phyloP scores from a whole-genome alignment of 2,888 invertebrate species.

The Anorthoa munda region DNA sequence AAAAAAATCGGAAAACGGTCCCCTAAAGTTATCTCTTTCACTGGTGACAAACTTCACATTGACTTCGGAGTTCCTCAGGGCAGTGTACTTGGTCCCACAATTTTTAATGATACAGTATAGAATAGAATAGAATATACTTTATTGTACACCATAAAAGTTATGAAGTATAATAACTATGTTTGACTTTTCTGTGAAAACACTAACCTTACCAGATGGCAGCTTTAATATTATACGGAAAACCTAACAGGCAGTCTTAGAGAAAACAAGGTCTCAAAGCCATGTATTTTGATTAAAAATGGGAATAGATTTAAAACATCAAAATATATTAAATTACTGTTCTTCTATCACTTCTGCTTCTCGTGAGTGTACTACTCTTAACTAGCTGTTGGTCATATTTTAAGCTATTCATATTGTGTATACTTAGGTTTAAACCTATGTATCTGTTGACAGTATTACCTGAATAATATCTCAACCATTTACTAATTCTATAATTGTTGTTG shows the following conservation, averaged over 20 bases:
- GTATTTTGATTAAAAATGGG: too few relatives aligned
- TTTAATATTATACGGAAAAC: background rate
- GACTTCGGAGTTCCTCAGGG: background rate
- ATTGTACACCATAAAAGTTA: too few relatives aligned
- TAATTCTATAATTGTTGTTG: background rate
- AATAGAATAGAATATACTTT: too few relatives aligned
- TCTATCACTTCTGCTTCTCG: background rate
- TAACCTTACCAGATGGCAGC: background rate
- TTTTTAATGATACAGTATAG: background rate
- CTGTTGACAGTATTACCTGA: background rate
- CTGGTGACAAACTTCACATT: background rate
- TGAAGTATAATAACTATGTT: too few relatives aligned
- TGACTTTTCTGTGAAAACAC: background rate
- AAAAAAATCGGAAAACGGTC: background rate
- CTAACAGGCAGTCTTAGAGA: too few relatives aligned
- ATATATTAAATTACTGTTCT: background rate
- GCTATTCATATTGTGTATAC: background rate
- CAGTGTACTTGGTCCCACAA: background rate
- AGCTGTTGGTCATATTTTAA: background rate
- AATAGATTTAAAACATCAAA: background rate
- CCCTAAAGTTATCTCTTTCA: background rate
- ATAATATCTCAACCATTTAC: background rate
- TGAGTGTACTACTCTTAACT: background rate
- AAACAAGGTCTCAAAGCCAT: background rate
- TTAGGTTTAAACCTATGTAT: background rate